Evolutionary conservation across 2,888 invertebrate genomes (phyloP).

Genomic region (Silvanus unidentatus): DNA sequence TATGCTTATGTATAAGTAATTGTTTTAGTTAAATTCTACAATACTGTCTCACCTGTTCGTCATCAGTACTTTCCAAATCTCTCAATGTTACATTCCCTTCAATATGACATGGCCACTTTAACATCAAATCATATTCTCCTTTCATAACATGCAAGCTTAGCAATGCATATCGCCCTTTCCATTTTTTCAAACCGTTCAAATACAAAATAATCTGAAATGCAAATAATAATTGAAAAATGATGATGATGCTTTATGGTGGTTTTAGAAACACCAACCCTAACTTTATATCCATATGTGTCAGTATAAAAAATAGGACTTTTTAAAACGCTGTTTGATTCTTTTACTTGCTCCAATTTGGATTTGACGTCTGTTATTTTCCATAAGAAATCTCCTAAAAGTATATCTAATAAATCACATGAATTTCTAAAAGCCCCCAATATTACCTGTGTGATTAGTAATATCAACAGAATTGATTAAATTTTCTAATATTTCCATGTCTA

Average conservation of each 20-base stretch:
- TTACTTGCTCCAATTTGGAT: conserved; percentile 61
- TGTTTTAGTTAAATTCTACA: background rate
- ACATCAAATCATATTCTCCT: conserved; percentile 65
- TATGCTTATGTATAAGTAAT: too few relatives aligned
- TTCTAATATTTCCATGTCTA: conserved; percentile 48
- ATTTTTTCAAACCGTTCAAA: conserved; percentile 69
- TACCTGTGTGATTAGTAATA: conserved; percentile 4
- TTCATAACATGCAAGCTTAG: conserved; percentile 62
- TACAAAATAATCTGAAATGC: conserved; percentile 57
- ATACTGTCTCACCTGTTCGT: conserved; percentile 15
- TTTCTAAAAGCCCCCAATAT: conserved; percentile 9
- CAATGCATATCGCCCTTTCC: conserved; percentile 68
- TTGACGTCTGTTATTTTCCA: conserved; percentile 66
- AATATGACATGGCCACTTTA: conserved; percentile 69
- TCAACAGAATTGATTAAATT: conserved; percentile 23
- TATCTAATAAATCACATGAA: background rate
- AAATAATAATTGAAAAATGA: too few relatives aligned
- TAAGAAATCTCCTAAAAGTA: conserved; percentile 54
- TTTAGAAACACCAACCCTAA: conserved; percentile 54
- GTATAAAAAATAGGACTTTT: conserved; percentile 65
- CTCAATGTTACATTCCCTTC: conserved; percentile 59
- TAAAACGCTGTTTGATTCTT: conserved; percentile 56
- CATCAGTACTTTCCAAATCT: conserved; percentile 47
- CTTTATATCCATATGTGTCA: conserved; percentile 66
- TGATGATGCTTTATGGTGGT: too few relatives aligned